A percentile compares a stretch with the other conserved stretches of the same genome.
phyloP scores from a whole-genome alignment of 2,113 vertebrate genomes.

The Oncorhynchus clarkii region DNA sequence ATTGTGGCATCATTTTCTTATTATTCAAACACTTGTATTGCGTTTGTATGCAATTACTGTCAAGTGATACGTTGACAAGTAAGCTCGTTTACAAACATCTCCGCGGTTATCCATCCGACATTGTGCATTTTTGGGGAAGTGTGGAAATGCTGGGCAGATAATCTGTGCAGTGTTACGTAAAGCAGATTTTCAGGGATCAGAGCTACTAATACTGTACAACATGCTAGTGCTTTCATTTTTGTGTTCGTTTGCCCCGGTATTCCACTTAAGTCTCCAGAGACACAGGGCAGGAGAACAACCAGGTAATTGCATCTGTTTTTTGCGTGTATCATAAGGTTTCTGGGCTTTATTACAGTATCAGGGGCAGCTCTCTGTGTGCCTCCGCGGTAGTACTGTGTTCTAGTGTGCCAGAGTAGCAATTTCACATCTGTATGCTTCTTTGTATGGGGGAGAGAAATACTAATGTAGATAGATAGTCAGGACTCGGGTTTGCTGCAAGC shows the following conservation, averaged over 20 bases:
- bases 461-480: too few relatives aligned
- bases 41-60: background rate
- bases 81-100: background rate
- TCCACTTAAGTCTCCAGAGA: background rate
- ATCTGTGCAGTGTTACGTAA: conserved; percentile 14
- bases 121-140: background rate
- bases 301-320: conserved; percentile 1
- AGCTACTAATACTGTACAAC: conserved; percentile 12
- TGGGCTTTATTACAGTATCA: too few relatives aligned
- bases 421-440: too few relatives aligned
- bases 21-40: background rate
- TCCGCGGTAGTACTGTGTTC: too few relatives aligned
- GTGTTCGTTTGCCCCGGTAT: background rate
- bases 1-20: too few relatives aligned
- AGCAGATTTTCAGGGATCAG: conserved; percentile 21
- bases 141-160: background rate
- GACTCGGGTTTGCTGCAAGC: too few relatives aligned
- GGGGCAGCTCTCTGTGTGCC: too few relatives aligned
- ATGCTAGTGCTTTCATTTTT: conserved; percentile 16
- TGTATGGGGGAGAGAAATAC: too few relatives aligned
- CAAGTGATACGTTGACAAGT: background rate
- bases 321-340: background rate
- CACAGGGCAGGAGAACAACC: background rate
- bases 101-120: too few relatives aligned
- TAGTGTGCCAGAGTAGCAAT: too few relatives aligned